These are phyloP conservation scores for Doryteuthis pealeii DNA, from an alignment of 1,140 invertebrate genomes.

Conservation along the genomic window DNA sequence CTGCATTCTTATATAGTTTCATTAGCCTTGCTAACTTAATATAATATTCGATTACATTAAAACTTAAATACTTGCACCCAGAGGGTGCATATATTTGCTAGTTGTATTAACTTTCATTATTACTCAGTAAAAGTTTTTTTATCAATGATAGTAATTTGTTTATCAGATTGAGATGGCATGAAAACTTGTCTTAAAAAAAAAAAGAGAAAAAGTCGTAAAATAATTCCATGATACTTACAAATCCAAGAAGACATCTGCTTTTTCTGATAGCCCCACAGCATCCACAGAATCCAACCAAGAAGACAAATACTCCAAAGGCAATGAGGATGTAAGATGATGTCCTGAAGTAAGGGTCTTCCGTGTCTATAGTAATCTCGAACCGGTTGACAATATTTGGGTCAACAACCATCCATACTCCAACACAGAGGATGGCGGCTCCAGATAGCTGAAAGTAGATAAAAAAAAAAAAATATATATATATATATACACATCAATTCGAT, in stretches of 20 bases:
- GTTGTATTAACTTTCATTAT: too few relatives aligned
- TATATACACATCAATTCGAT: background rate
- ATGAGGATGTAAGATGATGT: conserved; percentile 67
- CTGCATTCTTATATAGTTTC: too few relatives aligned
- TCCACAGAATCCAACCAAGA: conserved; percentile 84
- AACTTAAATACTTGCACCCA: too few relatives aligned
- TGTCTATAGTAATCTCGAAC: conserved; percentile 52
- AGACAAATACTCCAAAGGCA: conserved; percentile 75
- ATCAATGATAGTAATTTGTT: too few relatives aligned
- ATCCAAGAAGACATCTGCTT: conserved; percentile 79
- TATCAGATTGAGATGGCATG: too few relatives aligned
- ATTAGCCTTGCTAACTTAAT: too few relatives aligned
- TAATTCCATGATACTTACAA: conserved; percentile 62
- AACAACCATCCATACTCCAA: conserved; percentile 75
- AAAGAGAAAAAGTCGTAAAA: background rate
- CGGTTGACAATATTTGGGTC: conserved; percentile 71
- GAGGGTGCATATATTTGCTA: too few relatives aligned
- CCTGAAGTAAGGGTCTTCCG: conserved; percentile 56
- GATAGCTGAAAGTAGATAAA: conserved; percentile 66
- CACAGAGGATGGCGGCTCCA: conserved; percentile 70
- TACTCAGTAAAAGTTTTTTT: too few relatives aligned
- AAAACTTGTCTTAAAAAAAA: too few relatives aligned
- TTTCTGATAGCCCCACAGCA: conserved; percentile 86
- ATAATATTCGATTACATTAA: too few relatives aligned
- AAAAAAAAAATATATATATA: background rate